Evolutionary conservation across 2,113 vertebrate species (phyloP).

Genomic region (Sapayoa aenigma): DNA sequence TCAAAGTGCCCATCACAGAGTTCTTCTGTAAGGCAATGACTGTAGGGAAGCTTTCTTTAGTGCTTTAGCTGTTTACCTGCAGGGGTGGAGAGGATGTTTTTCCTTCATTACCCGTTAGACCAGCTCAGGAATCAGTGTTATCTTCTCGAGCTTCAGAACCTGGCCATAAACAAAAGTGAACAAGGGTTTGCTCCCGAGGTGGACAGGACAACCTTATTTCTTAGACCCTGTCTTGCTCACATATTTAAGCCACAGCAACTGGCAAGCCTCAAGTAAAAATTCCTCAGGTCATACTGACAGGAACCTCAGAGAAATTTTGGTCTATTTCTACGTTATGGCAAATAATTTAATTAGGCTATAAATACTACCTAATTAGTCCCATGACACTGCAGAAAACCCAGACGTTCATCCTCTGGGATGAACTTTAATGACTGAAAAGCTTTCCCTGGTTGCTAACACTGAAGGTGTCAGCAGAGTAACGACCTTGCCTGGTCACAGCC

Average conservation of each 20-base stretch:
- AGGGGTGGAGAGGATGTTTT: background rate
- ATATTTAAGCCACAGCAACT: background rate
- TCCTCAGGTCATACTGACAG: background rate
- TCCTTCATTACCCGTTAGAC: background rate
- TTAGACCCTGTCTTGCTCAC: background rate
- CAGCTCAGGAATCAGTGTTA: background rate
- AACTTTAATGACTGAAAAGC: background rate
- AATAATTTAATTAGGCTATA: background rate
- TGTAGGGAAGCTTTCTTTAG: background rate
- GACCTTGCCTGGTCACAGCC: background rate
- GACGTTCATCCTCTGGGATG: background rate
- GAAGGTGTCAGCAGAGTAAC: background rate
- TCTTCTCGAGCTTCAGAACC: background rate
- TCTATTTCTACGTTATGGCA: background rate
- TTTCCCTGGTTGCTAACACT: background rate
- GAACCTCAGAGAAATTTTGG: background rate
- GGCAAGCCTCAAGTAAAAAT: background rate
- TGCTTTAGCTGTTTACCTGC: background rate
- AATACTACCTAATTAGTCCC: background rate
- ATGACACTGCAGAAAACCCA: background rate
- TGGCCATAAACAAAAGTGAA: background rate
- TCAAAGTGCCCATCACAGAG: background rate
- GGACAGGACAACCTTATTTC: background rate
- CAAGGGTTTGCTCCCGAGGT: accelerated
- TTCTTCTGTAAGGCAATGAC: background rate